Percentiles rank a stretch among this genome's conserved stretches.
phyloP scores from a whole-genome alignment of 2,888 invertebrate species.

The Euproctis similis region DNA sequence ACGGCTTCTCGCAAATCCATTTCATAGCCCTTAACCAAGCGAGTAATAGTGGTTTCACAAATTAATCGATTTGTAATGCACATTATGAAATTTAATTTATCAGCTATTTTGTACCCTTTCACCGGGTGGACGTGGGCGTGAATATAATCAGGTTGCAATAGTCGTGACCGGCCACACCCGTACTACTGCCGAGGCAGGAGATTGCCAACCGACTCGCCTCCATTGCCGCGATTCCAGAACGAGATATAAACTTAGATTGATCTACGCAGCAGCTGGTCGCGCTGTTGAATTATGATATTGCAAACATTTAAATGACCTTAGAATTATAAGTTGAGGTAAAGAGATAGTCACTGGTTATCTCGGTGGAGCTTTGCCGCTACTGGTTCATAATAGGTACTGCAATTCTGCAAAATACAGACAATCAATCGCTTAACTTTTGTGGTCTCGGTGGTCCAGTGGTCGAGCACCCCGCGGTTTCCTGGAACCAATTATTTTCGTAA shows the following conservation, averaged over 20 bases:
- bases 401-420: too few species aligned
- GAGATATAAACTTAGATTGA: slow-evolving; percentile 13
- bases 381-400: too few species aligned
- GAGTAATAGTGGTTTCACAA: slow-evolving; percentile 22
- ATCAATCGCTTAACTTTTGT: too few species aligned
- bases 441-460: too few species aligned
- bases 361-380: too few species aligned
- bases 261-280: slow-evolving; percentile 1
- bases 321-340: too few species aligned
- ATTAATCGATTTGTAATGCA: slow-evolving; percentile 17
- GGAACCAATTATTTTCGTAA: too few species aligned
- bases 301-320: not conserved
- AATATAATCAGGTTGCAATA: slow-evolving; percentile 28
- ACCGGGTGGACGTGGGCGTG: slow-evolving; percentile 39
- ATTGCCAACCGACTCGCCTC: slow-evolving; percentile 16
- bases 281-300: slow-evolving; percentile 1
- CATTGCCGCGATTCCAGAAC: slow-evolving; percentile 12
- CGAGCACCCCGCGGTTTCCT: too few species aligned
- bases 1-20: too few species aligned
- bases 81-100: slow-evolving; percentile 29
- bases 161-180: slow-evolving; percentile 56
- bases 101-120: slow-evolving; percentile 47
- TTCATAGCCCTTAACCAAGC: too few species aligned
- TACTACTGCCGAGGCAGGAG: slow-evolving; percentile 40
- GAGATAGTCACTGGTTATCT: too few species aligned